Conservation (phyloP, 2,797 vertebrate genomes). For the Zalophus californianus region DNA sequence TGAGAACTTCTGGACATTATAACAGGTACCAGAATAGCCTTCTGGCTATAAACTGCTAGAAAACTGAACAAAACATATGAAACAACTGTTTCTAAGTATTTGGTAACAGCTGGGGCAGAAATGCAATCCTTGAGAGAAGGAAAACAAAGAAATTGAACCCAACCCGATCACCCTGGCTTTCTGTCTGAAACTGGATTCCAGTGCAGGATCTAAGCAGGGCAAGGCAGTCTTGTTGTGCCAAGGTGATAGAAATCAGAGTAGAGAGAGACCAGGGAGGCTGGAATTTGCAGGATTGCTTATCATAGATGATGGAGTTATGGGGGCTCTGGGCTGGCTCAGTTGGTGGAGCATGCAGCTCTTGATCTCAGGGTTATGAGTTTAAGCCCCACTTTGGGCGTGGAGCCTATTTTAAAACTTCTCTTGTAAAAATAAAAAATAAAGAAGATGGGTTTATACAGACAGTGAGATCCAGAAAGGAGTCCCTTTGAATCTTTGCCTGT, state of each 20-base stretch:
- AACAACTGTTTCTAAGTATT: not conserved
- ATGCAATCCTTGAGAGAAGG: not conserved
- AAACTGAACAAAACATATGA: not conserved
- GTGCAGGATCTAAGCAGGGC: not conserved
- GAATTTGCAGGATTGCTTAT: not conserved
- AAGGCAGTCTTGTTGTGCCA: not conserved
- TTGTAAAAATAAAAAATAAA: not conserved
- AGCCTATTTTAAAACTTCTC: not conserved
- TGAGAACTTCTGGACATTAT: not conserved
- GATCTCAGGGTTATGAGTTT: not conserved
- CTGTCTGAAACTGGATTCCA: constrained; percentile 43
- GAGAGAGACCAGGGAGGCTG: not conserved
- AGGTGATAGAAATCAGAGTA: constrained; percentile 27
- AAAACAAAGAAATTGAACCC: not conserved
- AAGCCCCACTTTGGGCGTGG: not conserved
- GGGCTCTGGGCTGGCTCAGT: not conserved
- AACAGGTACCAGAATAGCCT: not conserved
- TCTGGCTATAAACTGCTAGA: constrained; percentile 17
- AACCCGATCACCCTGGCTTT: not conserved
- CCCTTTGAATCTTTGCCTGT: not conserved
- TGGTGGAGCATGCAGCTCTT: not conserved
- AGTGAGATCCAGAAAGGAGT: not conserved
- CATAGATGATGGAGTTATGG: not conserved
- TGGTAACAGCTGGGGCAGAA: not conserved
- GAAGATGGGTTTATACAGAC: not conserved